Evolutionary conservation across 2,113 vertebrate species (phyloP), one percentile per base, ranked within the genome.

Genomic region (Pleuronectes platessa): DNA sequence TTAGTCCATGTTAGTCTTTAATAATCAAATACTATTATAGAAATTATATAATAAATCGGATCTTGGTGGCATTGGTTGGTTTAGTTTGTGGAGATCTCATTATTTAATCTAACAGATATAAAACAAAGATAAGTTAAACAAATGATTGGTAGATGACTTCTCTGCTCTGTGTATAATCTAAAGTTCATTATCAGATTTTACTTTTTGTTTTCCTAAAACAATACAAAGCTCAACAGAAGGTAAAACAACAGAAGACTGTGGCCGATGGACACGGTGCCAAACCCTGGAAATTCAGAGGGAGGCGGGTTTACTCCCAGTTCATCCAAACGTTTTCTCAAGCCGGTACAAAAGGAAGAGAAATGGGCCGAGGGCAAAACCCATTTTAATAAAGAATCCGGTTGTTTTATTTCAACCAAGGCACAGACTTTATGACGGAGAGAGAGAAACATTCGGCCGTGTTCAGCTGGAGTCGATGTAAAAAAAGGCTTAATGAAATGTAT

Each of bases 401-500:
- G 31, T 31, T 31, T 31, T 31, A 31, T 31, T 8, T 31, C 31
- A 31, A 31, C 31, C 7, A 7, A 31, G 63, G 74, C 73, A 15
- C 71, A 55, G 66, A 68, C 86, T 90, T 87, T 86, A 81, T 79
- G 53, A 24, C 2, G 61, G 18, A 47, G 59, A n/a, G 59, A n/a
- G 54, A 68, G 68, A 37, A 68, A 78, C 72, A 81, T 86, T 89
- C 58, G 54, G 74, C 47, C 18, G 58, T 58, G 74, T 79, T 85
- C 82, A 78, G 78, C 76, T 82, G 60, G 59, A 49, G 72, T 12
- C 45, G 59, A 68, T 2, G 68, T 60, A 66, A 40, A 49, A 49
- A 87, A 85, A 67, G 76, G 40, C 82, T 82, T 85, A 88, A 88
- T 91, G 84, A 93, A 92, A 85, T 90, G 90, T 89, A 86, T 84